A percentile compares a stretch with the other conserved stretches of the same genome.
These are phyloP conservation scores for Drepanosiphum platanoidis DNA, from an alignment of 2,888 invertebrate genomes.

Conservation along the genomic window DNA sequence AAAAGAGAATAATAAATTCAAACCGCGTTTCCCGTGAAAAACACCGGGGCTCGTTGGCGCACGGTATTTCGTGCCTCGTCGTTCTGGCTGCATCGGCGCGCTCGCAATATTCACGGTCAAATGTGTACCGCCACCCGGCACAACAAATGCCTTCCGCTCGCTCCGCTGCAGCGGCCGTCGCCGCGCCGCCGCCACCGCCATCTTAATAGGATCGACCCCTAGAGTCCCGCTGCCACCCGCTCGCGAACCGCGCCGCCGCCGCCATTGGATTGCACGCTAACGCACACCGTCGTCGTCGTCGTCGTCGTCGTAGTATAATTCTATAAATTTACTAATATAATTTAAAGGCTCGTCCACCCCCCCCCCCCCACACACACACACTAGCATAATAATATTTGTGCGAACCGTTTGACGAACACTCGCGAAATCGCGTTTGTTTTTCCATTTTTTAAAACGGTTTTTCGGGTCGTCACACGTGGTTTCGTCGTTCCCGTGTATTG, in stretches of 20 bases:
- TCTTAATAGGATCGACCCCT: slow-evolving; percentile 48
- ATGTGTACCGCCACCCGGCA: slow-evolving; percentile 56
- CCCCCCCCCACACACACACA: background rate
- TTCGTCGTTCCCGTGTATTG: no score
- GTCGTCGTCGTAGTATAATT: no score
- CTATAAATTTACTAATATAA: no score
- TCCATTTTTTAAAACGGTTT: no score
- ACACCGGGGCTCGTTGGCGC: background rate
- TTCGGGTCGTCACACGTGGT: no score
- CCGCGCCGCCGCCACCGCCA: background rate
- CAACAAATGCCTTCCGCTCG: slow-evolving; percentile 19
- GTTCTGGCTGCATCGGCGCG: slow-evolving; percentile 48
- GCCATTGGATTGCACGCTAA: slow-evolving; percentile 22
- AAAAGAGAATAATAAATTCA: no score
- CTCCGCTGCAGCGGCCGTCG: background rate
- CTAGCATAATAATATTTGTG: background rate
- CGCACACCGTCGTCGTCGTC: background rate
- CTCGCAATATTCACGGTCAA: slow-evolving; percentile 56
- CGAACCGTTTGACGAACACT: background rate
- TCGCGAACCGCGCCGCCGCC: background rate
- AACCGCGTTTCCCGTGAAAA: background rate
- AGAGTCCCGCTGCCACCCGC: background rate
- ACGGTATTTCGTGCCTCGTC: slow-evolving; percentile 51
- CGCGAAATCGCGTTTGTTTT: no score
- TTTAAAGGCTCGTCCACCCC: no score